Evolutionary conservation across 2,888 invertebrate genomes (phyloP).

Genomic region (Parnassius smintheus): DNA sequence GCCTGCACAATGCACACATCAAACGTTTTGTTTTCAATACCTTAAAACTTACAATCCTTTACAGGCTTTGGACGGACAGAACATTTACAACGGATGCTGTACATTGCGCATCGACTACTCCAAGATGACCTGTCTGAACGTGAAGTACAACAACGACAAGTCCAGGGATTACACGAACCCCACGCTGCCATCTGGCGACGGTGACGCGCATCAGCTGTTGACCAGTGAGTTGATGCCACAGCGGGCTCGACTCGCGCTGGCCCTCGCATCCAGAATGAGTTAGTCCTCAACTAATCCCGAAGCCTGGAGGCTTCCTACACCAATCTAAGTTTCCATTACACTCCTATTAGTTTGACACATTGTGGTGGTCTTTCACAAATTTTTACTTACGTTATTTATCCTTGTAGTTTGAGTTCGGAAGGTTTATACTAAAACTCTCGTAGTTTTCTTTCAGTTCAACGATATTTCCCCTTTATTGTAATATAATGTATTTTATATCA

Average conservation of each 20-base stretch:
- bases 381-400: not conserved
- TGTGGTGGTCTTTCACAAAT: not conserved
- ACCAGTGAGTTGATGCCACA: conserved; percentile 84
- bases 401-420: not conserved
- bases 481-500: conserved; percentile 25
- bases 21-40: no score
- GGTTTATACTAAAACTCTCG: conserved; percentile 7
- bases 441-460: not conserved
- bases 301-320: conserved; percentile 60
- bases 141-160: conserved; percentile 99
- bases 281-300: conserved; percentile 76
- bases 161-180: conserved; percentile 99
- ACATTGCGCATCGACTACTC: conserved; percentile 99
- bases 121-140: conserved; percentile 98
- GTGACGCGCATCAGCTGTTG: conserved; percentile 82
- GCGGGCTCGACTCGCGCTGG: conserved; percentile 76
- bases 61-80: conserved; percentile 97
- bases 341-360: conserved; percentile 26
- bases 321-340: conserved; percentile 44
- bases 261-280: conserved; percentile 83
- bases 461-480: conserved; percentile 18
- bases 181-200: conserved; percentile 96
- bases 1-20: not conserved
- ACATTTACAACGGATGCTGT: conserved; percentile 99
- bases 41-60: conserved; percentile 33